These are phyloP conservation scores for Eclectus roratus DNA, from an alignment of 2,113 vertebrate species.

Conservation along the genomic window DNA sequence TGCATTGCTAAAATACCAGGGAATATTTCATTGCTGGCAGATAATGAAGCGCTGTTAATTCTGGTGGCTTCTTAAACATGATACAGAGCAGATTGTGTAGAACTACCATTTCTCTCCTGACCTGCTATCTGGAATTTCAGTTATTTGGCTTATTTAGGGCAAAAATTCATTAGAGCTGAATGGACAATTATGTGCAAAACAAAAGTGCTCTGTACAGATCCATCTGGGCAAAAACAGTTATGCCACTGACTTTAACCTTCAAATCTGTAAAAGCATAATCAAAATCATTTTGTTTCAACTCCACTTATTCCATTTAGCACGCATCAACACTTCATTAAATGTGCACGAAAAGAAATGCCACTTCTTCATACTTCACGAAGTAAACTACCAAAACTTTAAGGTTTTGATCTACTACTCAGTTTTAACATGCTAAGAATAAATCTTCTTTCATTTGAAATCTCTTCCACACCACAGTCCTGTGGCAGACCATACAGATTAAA, in stretches of 20 bases:
- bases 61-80: not conserved
- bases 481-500: not conserved
- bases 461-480: not conserved
- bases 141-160: not conserved
- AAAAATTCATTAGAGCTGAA: not conserved
- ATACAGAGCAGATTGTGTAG: not conserved
- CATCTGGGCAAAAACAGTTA: not conserved
- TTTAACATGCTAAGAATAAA: not conserved
- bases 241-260: not conserved
- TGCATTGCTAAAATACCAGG: not conserved
- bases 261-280: not conserved
- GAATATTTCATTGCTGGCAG: not conserved
- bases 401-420: not conserved
- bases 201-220: not conserved
- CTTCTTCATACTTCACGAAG: not conserved
- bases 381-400: not conserved
- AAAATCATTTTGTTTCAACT: not conserved
- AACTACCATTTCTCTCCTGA: not conserved
- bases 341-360: not conserved
- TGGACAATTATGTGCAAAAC: not conserved
- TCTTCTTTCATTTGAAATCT: not conserved
- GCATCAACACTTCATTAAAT: not conserved
- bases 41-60: not conserved
- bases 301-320: not conserved
- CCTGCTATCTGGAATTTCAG: not conserved